A percentile compares a stretch with the other conserved stretches of the same genome.
Conservation (phyloP, 2,797 vertebrate genomes). For the Phalloptychus januarius region DNA sequence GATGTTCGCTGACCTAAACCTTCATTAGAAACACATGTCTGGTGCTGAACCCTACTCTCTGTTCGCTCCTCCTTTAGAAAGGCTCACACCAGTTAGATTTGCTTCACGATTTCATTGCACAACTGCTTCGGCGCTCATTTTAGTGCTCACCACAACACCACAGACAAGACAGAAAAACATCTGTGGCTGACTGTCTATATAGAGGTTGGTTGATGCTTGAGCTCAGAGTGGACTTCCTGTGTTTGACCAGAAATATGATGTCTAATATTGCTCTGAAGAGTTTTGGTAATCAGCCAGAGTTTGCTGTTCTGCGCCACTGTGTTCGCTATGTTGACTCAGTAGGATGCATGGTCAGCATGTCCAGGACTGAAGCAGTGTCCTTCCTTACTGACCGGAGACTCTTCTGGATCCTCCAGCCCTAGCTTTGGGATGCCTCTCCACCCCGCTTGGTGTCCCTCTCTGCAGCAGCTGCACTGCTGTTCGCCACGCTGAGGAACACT, state of each 20-base stretch:
- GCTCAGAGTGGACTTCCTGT: slow-evolving; percentile 53
- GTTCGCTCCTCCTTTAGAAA: slow-evolving; percentile 28
- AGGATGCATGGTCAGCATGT: neutral
- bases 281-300: slow-evolving; percentile 16
- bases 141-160: slow-evolving; percentile 7
- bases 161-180: slow-evolving; percentile 5
- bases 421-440: slow-evolving; percentile 10
- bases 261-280: slow-evolving; percentile 14
- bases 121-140: neutral
- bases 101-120: neutral
- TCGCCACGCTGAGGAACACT: slow-evolving; percentile 26
- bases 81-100: neutral
- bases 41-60: slow-evolving; percentile 7
- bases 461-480: slow-evolving; percentile 50
- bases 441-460: slow-evolving; percentile 3
- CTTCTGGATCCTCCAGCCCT: neutral
- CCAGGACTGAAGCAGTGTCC: neutral
- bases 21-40: slow-evolving; percentile 70
- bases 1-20: slow-evolving; percentile 52
- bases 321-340: slow-evolving; percentile 8
- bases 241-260: slow-evolving; percentile 19
- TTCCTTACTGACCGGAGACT: neutral
- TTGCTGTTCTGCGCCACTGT: neutral
- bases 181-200: slow-evolving; percentile 23
- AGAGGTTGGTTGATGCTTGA: slow-evolving; percentile 19